phyloP scores from a whole-genome alignment of 1,140 invertebrate genomes.

The Tetranychus urticae region DNA sequence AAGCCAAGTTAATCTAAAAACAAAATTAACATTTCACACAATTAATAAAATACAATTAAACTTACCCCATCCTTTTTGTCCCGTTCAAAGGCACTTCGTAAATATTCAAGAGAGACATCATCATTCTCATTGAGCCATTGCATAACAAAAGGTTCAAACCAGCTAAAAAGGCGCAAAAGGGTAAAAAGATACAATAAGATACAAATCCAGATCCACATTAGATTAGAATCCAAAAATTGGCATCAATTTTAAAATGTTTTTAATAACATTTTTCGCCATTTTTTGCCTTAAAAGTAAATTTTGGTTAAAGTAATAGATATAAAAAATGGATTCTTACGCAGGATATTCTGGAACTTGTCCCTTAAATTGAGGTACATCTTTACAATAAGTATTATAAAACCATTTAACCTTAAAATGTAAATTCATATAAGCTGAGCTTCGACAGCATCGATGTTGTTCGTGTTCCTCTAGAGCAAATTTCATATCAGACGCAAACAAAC shows the following conservation, averaged over 20 bases:
- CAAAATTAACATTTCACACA: too few species aligned
- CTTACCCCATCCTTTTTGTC: conserved; percentile 95
- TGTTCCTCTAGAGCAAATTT: conserved; percentile 95
- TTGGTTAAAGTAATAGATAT: background rate
- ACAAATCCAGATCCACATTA: too few species aligned
- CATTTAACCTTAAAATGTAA: conserved; percentile 98
- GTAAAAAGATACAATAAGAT: too few species aligned
- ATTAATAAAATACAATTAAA: conserved; percentile 2
- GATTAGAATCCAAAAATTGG: too few species aligned
- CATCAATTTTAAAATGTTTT: too few species aligned
- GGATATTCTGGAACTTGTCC: conserved; percentile 78
- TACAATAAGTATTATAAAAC: conserved; percentile 96
- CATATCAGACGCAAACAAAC: conserved; percentile 85
- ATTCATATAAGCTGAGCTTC: conserved; percentile 98
- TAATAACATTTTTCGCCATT: too few species aligned
- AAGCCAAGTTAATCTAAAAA: too few species aligned
- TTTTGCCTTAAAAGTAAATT: background rate
- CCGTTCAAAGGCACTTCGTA: conserved; percentile 91
- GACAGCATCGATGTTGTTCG: conserved; percentile 78
- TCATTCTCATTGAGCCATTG: conserved; percentile 99
- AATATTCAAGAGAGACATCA: conserved; percentile 92
- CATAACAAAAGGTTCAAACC: conserved; percentile 99
- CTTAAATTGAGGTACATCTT: conserved; percentile 87
- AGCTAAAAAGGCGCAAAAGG: conserved; percentile 25
- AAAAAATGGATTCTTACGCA: conserved; percentile 29